phyloP scores from a whole-genome alignment of 2,888 invertebrate species.

The Synergus japonicus region DNA sequence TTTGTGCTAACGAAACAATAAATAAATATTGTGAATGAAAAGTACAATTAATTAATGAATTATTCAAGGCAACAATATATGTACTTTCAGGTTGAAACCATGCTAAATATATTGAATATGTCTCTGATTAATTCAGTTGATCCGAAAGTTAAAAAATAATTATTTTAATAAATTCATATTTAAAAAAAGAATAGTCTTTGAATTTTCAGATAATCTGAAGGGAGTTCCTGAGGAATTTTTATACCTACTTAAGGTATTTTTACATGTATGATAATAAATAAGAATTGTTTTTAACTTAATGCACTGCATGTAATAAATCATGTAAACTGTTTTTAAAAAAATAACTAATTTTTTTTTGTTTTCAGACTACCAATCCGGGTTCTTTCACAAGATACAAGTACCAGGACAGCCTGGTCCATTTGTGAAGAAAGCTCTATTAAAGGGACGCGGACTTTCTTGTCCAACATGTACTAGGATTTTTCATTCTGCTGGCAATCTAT shows the following conservation, averaged over 20 bases:
- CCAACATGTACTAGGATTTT: slow-evolving; percentile 66
- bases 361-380: slow-evolving; percentile 12
- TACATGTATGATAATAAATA: background rate
- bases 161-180: too few relatives aligned
- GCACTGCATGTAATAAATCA: slow-evolving; percentile 2
- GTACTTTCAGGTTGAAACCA: too few relatives aligned
- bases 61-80: background rate
- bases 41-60: background rate
- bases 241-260: background rate
- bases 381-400: slow-evolving; percentile 7
- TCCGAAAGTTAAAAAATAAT: too few relatives aligned
- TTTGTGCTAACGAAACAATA: background rate
- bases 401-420: background rate
- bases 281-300: background rate
- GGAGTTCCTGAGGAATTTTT: background rate
- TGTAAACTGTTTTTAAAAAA: slow-evolving; percentile 8
- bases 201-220: background rate
- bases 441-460: slow-evolving; percentile 62
- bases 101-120: too few relatives aligned
- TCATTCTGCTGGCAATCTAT: slow-evolving; percentile 64
- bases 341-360: slow-evolving; percentile 2
- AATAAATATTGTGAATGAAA: background rate
- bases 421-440: slow-evolving; percentile 26
- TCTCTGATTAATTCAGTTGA: too few relatives aligned
- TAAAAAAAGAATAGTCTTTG: too few relatives aligned